Conservation (phyloP, 2,113 vertebrate species). For the Alces alces region DNA sequence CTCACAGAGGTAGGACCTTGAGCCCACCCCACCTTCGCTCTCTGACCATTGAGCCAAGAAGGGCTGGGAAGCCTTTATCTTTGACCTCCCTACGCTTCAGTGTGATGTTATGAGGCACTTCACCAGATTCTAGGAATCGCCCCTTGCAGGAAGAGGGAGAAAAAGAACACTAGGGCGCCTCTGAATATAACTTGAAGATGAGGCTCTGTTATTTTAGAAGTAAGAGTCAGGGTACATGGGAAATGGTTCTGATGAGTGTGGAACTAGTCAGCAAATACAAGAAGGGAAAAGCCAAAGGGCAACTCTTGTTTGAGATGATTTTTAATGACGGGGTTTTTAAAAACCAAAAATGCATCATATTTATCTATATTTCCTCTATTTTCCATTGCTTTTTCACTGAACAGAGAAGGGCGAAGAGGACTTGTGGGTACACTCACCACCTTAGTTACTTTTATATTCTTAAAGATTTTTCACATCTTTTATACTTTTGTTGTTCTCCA, state of each 20-base stretch:
- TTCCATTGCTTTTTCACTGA: not conserved
- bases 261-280: slow-evolving; percentile 16
- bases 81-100: not conserved
- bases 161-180: not conserved
- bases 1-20: not conserved
- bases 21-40: too few relatives aligned
- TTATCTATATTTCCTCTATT: not conserved
- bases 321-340: slow-evolving; percentile 15
- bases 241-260: not conserved
- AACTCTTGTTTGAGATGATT: not conserved
- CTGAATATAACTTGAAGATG: not conserved
- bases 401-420: not conserved
- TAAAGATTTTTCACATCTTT: not conserved
- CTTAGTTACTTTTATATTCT: not conserved
- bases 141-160: not conserved
- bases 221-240: not conserved
- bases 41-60: not conserved
- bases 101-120: not conserved
- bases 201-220: not conserved
- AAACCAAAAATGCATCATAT: not conserved
- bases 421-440: not conserved
- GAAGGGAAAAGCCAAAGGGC: not conserved
- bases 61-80: not conserved
- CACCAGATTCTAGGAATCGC: not conserved
- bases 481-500: not conserved